Base-by-base conservation (phyloP, 2,888 invertebrate genomes). In the Spisula solida region DNA sequence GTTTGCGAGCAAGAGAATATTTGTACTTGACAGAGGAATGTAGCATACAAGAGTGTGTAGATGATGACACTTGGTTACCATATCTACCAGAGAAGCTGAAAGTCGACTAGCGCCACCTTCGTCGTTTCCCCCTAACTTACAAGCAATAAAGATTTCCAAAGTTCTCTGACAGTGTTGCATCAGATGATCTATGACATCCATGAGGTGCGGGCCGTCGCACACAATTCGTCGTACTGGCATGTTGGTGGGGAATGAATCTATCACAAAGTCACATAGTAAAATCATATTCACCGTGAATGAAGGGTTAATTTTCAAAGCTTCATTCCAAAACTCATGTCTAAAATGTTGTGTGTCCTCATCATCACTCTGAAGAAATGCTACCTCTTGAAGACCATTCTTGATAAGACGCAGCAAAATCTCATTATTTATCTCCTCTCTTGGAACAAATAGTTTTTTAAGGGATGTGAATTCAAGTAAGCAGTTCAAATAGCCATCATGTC, bases 11-110 rank as follows among this genome's bases (percentile, higher is more conserved):
- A 94, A 88, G 12, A 94, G 81, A n/a, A 94, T 87, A 18, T 93
- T 86, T 18, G 94, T 93, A 82, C 93, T 93, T 25, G 94, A 94
- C 25, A 94, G 84, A 16, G 94, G 94, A 87, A 94, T 94, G 4
- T 94, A 93, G 88, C 93, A 94, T 31, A 90, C 87, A 14, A 94
- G 75, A 8, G 90, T 88, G 60, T 91, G 88, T 16, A 94, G 85
- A 29, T 92, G 87, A 34, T 88, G 25, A 89, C 94, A 94, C 29
- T 90, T 86, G 10, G 79, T 85, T 4, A 92, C 92, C 93, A 94
- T 91, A 80, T 86, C 79, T 34, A 94, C 92, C 10, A 94, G 75
- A 29, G 94, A 91, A 31, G 82, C 88, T 47, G 94, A 93, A 81
- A 94, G 81, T 81, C 94, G 79, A 85, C 87, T 90, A 55, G 94